phyloP scores from a whole-genome alignment of 2,797 vertebrate species.

The Bufotes viridis region DNA sequence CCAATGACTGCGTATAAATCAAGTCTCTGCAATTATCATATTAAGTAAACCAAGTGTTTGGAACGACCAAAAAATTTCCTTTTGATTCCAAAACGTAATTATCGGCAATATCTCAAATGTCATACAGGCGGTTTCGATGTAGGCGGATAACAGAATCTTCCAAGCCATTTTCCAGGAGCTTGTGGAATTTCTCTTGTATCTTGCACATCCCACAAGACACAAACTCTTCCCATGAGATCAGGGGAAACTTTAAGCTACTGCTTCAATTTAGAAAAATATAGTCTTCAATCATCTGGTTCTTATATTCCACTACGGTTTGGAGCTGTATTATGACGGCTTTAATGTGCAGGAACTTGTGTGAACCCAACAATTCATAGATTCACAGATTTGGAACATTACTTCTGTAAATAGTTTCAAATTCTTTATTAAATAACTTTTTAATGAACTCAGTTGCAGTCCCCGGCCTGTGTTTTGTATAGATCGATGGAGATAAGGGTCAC shows the following conservation, averaged over 20 bases:
- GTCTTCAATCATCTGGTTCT: conserved; percentile 81
- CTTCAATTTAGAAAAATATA: conserved; percentile 73
- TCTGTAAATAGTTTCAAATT: conserved; percentile 78
- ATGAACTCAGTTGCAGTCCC: conserved; percentile 74
- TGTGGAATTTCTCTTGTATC: conserved; percentile 61
- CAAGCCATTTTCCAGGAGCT: conserved; percentile 68
- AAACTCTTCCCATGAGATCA: conserved; percentile 67
- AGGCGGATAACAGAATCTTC: conserved; percentile 42
- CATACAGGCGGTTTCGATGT: conserved; percentile 48
- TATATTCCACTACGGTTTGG: conserved; percentile 78
- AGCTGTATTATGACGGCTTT: conserved; percentile 71
- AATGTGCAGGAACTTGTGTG: conserved; percentile 71
- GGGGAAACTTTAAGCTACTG: conserved; percentile 70
- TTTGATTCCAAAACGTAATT: conserved; percentile 18
- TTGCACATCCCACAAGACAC: conserved; percentile 60
- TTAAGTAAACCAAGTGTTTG: conserved; percentile 35
- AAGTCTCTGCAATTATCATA: conserved; percentile 14
- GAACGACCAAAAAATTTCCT: not conserved
- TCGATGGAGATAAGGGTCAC: conserved; percentile 74
- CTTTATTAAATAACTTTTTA: conserved; percentile 79
- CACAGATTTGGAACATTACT: conserved; percentile 74
- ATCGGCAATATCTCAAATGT: conserved; percentile 36
- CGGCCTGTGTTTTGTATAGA: conserved; percentile 72
- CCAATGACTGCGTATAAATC: not conserved
- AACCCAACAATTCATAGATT: conserved; percentile 72